phyloP scores from a whole-genome alignment of 1,140 invertebrate genomes.

The Orius insidiosus region DNA sequence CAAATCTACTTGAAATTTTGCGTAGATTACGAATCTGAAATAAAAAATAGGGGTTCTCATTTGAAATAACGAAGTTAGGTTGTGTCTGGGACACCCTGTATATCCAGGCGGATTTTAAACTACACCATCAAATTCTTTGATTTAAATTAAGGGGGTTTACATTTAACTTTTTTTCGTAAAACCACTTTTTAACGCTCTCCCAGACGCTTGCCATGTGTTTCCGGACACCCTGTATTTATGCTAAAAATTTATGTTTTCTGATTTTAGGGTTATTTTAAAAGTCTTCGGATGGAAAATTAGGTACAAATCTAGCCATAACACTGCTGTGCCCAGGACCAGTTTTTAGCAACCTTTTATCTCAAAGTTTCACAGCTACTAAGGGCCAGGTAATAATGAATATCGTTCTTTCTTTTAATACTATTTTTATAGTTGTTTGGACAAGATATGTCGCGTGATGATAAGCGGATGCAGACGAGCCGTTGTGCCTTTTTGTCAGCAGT shows the following conservation, averaged over 20 bases:
- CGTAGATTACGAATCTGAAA: too few species aligned
- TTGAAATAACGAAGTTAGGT: too few species aligned
- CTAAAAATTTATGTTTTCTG: too few species aligned
- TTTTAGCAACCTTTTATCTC: conserved; percentile 49
- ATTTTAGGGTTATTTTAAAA: conserved; percentile 53
- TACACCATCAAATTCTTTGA: too few species aligned
- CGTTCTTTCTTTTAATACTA: background rate
- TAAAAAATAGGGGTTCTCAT: too few species aligned
- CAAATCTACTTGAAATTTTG: too few species aligned
- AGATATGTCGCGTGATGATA: conserved; percentile 30
- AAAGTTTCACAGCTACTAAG: conserved; percentile 45
- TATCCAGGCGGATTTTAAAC: too few species aligned
- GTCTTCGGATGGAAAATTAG: conserved; percentile 40
- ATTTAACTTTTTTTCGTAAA: too few species aligned
- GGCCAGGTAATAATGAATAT: conserved; percentile 31
- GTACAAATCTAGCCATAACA: conserved; percentile 40
- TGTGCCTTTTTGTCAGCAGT: conserved; percentile 57
- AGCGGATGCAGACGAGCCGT: conserved; percentile 45
- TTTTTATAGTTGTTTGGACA: conserved; percentile 37
- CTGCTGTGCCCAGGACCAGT: conserved; percentile 62
- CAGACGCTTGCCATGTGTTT: too few species aligned
- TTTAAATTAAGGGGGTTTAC: too few species aligned
- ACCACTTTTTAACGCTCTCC: too few species aligned
- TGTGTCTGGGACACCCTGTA: too few species aligned
- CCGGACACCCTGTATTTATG: background rate